Evolutionary conservation across 2,113 vertebrate species (phyloP).

Genomic region (Tricholaema leucomelas): DNA sequence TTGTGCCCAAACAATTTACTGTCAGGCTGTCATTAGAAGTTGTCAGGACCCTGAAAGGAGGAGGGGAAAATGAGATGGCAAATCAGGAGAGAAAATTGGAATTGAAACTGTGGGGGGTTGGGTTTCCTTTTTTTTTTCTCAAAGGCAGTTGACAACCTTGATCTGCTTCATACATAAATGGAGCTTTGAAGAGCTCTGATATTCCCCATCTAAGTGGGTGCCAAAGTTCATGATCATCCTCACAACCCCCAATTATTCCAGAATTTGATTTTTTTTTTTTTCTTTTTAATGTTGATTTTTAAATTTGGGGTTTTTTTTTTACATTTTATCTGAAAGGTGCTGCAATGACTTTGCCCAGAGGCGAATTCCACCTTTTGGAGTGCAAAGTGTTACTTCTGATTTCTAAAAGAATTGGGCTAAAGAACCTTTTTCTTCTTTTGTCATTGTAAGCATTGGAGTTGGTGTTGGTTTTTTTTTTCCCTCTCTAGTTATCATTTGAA

Average conservation of each 20-base stretch:
- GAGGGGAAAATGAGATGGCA: background rate
- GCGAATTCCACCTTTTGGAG: conserved; percentile 59
- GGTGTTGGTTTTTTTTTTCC: background rate
- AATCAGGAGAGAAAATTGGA: background rate
- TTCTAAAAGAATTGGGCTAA: conserved; percentile 38
- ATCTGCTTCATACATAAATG: conserved; percentile 42
- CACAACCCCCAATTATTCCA: background rate
- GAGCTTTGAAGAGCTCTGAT: conserved; percentile 48
- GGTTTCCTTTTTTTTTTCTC: background rate
- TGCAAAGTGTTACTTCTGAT: conserved; percentile 46
- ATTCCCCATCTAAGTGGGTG: conserved; percentile 43
- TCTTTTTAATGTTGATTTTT: background rate
- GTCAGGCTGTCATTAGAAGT: background rate
- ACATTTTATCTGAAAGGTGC: conserved; percentile 37
- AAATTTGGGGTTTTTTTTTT: no score
- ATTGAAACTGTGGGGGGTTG: background rate
- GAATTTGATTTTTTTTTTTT: background rate
- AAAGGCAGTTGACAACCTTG: conserved; percentile 54
- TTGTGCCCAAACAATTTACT: background rate
- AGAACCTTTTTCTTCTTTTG: conserved; percentile 50
- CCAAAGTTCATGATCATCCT: conserved; percentile 48
- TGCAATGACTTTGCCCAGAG: conserved; percentile 67
- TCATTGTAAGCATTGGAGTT: conserved; percentile 5
- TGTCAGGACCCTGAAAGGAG: conserved; percentile 35
- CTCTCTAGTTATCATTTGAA: conserved; percentile 16